Conservation (phyloP, 2,113 vertebrate genomes). For the Neogale vison region DNA sequence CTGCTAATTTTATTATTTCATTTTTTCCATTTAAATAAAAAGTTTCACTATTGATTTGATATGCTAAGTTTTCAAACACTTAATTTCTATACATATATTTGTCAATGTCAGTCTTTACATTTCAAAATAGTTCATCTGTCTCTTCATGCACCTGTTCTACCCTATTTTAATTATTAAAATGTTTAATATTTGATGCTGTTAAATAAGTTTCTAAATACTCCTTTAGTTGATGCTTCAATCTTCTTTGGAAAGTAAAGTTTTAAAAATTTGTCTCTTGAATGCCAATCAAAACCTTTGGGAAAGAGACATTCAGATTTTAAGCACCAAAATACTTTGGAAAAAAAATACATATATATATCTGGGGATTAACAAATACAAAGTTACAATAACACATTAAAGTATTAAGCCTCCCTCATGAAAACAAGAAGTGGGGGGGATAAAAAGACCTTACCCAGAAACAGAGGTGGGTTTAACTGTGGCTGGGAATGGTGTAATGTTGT, state of each 20-base stretch:
- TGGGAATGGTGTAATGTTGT: conserved; percentile 98
- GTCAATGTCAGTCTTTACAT: not conserved
- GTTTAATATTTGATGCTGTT: conserved; percentile 20
- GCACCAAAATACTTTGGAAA: not conserved
- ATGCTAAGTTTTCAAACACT: not conserved
- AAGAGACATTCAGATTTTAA: not conserved
- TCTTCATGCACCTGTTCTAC: not conserved
- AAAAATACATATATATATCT: not conserved
- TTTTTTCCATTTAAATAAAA: not conserved
- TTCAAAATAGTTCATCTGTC: not conserved
- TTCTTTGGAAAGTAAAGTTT: conserved; percentile 50
- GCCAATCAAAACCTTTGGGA: conserved; percentile 16
- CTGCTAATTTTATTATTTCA: conserved; percentile 14
- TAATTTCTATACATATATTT: not conserved
- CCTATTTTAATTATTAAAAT: conserved; percentile 19
- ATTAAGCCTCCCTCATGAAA: conserved; percentile 7
- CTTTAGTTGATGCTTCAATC: not conserved
- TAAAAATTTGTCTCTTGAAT: not conserved
- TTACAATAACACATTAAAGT: conserved; percentile 22
- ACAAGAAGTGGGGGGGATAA: not conserved
- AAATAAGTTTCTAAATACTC: not conserved
- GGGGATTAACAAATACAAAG: not conserved
- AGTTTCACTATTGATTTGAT: not conserved
- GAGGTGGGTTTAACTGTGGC: conserved; percentile 90
- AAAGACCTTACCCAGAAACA: conserved; percentile 88